Base-by-base conservation (phyloP, 2,888 invertebrate species). In the Dorcus parallelipipedus region DNA sequence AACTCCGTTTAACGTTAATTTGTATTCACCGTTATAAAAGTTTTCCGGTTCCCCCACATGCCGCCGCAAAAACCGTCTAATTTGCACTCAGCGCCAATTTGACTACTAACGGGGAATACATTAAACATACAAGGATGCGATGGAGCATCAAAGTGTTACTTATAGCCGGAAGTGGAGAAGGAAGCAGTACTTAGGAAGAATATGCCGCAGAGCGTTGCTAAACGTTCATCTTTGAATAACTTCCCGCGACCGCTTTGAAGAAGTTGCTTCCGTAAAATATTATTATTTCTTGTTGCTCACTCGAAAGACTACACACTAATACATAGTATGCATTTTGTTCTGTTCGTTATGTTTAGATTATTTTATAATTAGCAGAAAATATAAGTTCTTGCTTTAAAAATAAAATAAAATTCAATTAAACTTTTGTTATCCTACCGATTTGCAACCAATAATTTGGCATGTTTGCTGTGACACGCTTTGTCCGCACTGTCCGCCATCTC, bases 251-350 rank as follows among this genome's bases (percentile, higher is more conserved):
- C 66, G 65, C 70, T 71, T 71, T 71, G 69, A 65, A 70, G 70
- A 70, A 70, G 69, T 69, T 69, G 60, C 69, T 69, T 69, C 71
- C 67, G 69, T 69, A 69, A 73, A 72, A 72, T 72, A 71, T 73
- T 72, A 70, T 71, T 45, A 45, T 45, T 45, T 64, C 65, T 67
- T 64, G 64, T 64, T 68, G 26, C 26, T 33, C 6, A 2, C 26
- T 5, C 5, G 26, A 33, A 33, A 33, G 26, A 2, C 4, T 33
- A 6, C 26, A 33, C 4, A 33, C 26, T 33, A 33, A 33, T 33
- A 33, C 26, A 33, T 33, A n/a, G n/a, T n/a, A 33, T 33, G 26
- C 26, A 33, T 33, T 6, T 5, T 7, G 26, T 5, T 33, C 1
- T 4, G 26, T 33, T 33, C 26, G 7, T 6, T 33, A 7, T 6